These are phyloP conservation scores for Drosophila ironensis DNA, from an alignment of 1,140 invertebrate species.

Conservation along the genomic window DNA sequence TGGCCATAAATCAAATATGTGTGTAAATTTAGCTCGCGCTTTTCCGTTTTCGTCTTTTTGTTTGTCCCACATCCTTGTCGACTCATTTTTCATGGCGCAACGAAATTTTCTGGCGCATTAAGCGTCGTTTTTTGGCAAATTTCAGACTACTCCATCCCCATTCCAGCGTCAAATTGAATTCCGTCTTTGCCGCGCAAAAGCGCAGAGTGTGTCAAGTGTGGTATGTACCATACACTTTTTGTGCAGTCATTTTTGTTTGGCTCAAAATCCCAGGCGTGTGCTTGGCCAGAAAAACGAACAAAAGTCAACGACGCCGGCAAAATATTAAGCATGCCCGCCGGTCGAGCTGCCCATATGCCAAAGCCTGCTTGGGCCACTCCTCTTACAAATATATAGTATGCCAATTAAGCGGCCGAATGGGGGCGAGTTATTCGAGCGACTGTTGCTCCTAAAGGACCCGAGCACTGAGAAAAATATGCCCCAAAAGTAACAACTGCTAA, in stretches of 20 bases:
- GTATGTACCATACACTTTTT: constrained; percentile 40
- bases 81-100: constrained; percentile 60
- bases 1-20: constrained; percentile 57
- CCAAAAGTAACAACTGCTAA: no score
- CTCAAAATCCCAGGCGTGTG: constrained; percentile 60
- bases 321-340: constrained; percentile 51
- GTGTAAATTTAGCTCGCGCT: constrained; percentile 23
- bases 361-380: constrained; percentile 29
- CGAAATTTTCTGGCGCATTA: constrained; percentile 62
- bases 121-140: constrained; percentile 41
- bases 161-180: constrained; percentile 23
- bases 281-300: constrained; percentile 27
- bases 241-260: constrained; percentile 54
- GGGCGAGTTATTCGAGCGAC: constrained; percentile 32
- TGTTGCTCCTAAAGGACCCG: constrained; percentile 45
- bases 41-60: constrained; percentile 6
- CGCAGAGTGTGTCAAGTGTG: constrained; percentile 10
- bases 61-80: constrained; percentile 8
- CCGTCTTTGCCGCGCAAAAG: constrained; percentile 8
- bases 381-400: constrained; percentile 20
- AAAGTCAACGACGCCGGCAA: constrained; percentile 17
- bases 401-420: constrained; percentile 16
- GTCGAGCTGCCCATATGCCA: constrained; percentile 31
- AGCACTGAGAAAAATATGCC: constrained; percentile 3
- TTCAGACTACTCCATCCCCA: neutral